A percentile compares a stretch with the other conserved stretches of the same genome.
These are phyloP conservation scores for Metalampra italica DNA, from an alignment of 2,888 invertebrate genomes.

Conservation along the genomic window DNA sequence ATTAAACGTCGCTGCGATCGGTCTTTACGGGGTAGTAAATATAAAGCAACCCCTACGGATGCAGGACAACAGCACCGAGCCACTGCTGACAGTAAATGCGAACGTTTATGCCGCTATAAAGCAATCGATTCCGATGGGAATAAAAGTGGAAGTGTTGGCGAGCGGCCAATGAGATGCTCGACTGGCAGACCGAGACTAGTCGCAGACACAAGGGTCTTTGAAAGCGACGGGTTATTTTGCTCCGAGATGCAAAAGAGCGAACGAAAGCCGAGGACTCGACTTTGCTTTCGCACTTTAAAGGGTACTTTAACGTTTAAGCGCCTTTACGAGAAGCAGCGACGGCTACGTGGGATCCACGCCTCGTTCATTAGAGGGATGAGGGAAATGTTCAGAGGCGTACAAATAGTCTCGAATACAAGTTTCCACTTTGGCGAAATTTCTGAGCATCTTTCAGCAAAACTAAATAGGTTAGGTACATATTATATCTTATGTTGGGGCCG, in stretches of 20 bases:
- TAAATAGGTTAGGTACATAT: too few relatives aligned
- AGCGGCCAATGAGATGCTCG: slow-evolving; percentile 58
- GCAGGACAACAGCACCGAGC: slow-evolving; percentile 53
- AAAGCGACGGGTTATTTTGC: slow-evolving; percentile 53
- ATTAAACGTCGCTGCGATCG: slow-evolving; percentile 25
- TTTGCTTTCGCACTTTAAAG: slow-evolving; percentile 56
- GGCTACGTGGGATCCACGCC: slow-evolving; percentile 42
- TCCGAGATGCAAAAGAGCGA: slow-evolving; percentile 59
- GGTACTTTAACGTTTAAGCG: slow-evolving; percentile 55
- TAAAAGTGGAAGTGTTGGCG: slow-evolving; percentile 66
- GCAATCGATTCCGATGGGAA: slow-evolving; percentile 63
- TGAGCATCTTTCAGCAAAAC: too few relatives aligned
- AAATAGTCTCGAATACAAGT: not conserved
- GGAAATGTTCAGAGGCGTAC: not conserved
- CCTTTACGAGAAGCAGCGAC: slow-evolving; percentile 42
- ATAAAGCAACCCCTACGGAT: slow-evolving; percentile 50
- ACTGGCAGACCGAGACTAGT: slow-evolving; percentile 30
- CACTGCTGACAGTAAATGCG: slow-evolving; percentile 57
- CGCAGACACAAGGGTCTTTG: slow-evolving; percentile 43
- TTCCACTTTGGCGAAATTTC: too few relatives aligned
- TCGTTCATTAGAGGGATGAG: slow-evolving; percentile 45
- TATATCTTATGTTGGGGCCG: too few relatives aligned
- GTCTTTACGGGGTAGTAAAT: slow-evolving; percentile 55
- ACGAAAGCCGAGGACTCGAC: slow-evolving; percentile 59
- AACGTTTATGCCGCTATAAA: slow-evolving; percentile 64